These are phyloP conservation scores for Callospermophilus lateralis DNA, from an alignment of 2,113 vertebrate genomes.

Conservation along the genomic window DNA sequence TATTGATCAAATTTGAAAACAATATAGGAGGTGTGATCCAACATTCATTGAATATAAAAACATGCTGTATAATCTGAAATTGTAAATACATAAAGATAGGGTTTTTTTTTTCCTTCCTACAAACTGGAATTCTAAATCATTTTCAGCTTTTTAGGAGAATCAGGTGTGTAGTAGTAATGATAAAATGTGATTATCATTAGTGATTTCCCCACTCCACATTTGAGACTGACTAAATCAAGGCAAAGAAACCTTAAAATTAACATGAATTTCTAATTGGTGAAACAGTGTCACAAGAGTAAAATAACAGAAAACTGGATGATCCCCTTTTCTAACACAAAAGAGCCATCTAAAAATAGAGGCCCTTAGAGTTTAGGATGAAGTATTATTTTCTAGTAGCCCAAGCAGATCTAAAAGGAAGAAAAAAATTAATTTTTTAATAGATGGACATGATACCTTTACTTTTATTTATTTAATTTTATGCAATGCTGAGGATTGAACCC, in stretches of 20 bases:
- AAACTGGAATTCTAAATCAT: not conserved
- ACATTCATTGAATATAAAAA: slow-evolving; percentile 12
- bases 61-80: not conserved
- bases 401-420: not conserved
- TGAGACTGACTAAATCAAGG: not conserved
- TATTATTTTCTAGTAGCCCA: not conserved
- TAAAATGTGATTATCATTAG: not conserved
- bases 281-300: not conserved
- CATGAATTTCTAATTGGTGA: not conserved
- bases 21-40: not conserved
- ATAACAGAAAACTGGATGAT: not conserved
- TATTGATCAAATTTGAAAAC: slow-evolving; percentile 41
- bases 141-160: not conserved
- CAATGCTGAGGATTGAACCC: too few species aligned
- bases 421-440: too few species aligned
- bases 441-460: too few species aligned
- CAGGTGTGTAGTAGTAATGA: not conserved
- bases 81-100: not conserved
- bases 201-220: not conserved
- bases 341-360: not conserved
- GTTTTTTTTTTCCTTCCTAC: not conserved
- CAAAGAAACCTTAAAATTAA: not conserved
- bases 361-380: not conserved
- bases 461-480: too few species aligned
- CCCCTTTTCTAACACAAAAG: not conserved